Base-by-base conservation (phyloP, 2,113 vertebrate genomes). In the Cavia porcellus region DNA sequence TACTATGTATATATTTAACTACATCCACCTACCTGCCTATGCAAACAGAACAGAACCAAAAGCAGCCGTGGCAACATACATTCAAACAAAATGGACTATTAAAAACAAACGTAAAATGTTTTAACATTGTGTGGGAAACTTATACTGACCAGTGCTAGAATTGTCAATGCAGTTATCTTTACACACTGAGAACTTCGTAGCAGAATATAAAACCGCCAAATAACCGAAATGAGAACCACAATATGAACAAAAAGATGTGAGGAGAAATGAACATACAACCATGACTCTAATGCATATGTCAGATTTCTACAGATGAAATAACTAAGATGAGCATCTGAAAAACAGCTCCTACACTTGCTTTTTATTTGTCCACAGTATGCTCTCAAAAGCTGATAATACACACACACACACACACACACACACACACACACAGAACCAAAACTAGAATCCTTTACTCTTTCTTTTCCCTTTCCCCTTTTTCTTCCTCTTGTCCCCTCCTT, bases 1-100 rank as follows among this genome's bases (percentile, higher is more conserved):
- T 1, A 28, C 13, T 17, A 24, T 10, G 28, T 25, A 10, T 55
- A 28, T 24, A 24, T 35, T 4, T 25, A 85, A 47, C 24, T 81
- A 80, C 7, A 83, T 61, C 24, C 30, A 17, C 50, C 24, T 35
- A 68, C 45, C 8, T 35, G 50, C 19, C 19, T 68, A 42, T 30
- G 7, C n/a, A 79, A 86, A 57, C 25, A 84, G 52, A 72, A 85
- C 12, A 88, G 24, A 91, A 35, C 0, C 62, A 72, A 87, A 95
- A 88, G 11, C 61, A 88, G 42, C 57, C 38, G n/a, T 38, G 3
- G 25, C 20, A 83, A 77, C 47, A 62, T 42, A 93, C 68, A 25
- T 70, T 93, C 87, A 70, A 95, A 77, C 32, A 75, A 93, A 93
- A 62, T 35, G 3, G 62, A 79, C 62, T 79, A 83, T 83, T 62